phyloP scores from a whole-genome alignment of 2,113 vertebrate species.

The Sterna hirundo region DNA sequence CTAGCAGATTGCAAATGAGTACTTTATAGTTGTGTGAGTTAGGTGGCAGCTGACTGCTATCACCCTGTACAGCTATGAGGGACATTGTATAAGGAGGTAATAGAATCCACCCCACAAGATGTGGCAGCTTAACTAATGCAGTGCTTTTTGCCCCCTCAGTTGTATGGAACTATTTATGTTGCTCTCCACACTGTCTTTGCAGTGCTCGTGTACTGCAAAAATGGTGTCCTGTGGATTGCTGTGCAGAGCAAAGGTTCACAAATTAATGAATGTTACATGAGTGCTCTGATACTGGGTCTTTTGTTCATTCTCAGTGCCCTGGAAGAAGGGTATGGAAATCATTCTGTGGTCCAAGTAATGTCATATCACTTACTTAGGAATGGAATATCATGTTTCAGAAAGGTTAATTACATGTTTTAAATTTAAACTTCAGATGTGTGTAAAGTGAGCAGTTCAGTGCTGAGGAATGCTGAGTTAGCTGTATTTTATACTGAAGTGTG shows the following conservation, averaged over 20 bases:
- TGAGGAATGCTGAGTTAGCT: background rate
- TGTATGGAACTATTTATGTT: background rate
- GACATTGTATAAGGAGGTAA: background rate
- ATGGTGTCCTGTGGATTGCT: background rate
- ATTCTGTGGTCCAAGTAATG: background rate
- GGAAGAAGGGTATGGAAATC: background rate
- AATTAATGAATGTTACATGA: background rate
- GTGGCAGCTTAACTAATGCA: background rate
- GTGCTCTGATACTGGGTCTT: background rate
- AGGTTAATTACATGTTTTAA: background rate
- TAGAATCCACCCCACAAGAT: background rate
- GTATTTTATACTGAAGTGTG: background rate
- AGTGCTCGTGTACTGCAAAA: background rate
- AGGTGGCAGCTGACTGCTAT: background rate
- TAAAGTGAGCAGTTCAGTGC: background rate
- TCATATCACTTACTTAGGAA: background rate
- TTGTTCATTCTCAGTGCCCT: background rate
- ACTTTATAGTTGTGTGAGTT: background rate
- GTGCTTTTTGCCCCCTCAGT: background rate
- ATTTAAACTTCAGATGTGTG: background rate
- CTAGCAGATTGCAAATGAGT: background rate
- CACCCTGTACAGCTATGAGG: background rate
- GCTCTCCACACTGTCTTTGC: background rate
- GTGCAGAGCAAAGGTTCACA: background rate
- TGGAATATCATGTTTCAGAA: background rate